Base-by-base conservation (phyloP, 2,113 vertebrate genomes). In the Megalops atlanticus region DNA sequence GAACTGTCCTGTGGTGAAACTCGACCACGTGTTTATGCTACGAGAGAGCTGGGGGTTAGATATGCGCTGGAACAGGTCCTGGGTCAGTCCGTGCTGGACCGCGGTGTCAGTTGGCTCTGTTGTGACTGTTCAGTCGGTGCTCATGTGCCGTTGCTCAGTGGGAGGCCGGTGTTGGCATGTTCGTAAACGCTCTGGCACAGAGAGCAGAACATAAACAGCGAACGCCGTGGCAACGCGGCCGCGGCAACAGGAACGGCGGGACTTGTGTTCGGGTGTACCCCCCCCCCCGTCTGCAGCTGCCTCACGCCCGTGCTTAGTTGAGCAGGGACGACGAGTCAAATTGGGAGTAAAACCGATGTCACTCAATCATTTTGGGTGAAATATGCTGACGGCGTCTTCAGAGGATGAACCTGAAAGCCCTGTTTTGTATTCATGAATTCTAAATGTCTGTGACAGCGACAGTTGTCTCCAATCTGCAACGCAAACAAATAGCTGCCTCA, bases 401-500 rank as follows among this genome's bases (percentile, higher is more conserved):
- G 64, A 74, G 39, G 14, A 21, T 80, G 31, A 12, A 21, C 39
- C 43, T 73, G 41, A 73, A 49, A 41, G 77, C 74, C 40, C 38
- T 33, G 43, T 21, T 77, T 52, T 31, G 35, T 77, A 77, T 77
- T 49, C 43, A 52, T 52, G 43, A 33, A 77, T 54, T 78, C 24
- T 35, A 78, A 39, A 78, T n/a, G 75, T 31, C 8, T 31, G 35
- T 38, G 41, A 77, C 27, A 45, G 43, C 6, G 47, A 54, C 45
- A 27, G 27, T 36, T 24, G 47, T 49, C 43, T 77, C 75, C 75
- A 52, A 36, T 52, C 75, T 52, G 75, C 43, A 77, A 33, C 5
- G 47, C 75, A 77, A 77, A 52, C 75, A 77, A 47, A 64, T 64
- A 77, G 43, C 43, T 35, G 15, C 31, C 54, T 49, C 71, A 24